Percentiles rank a stretch among this genome's conserved stretches.
These are phyloP conservation scores for Oscheius sp. DNA, from an alignment of 2,888 invertebrate species.

Conservation along the genomic window DNA sequence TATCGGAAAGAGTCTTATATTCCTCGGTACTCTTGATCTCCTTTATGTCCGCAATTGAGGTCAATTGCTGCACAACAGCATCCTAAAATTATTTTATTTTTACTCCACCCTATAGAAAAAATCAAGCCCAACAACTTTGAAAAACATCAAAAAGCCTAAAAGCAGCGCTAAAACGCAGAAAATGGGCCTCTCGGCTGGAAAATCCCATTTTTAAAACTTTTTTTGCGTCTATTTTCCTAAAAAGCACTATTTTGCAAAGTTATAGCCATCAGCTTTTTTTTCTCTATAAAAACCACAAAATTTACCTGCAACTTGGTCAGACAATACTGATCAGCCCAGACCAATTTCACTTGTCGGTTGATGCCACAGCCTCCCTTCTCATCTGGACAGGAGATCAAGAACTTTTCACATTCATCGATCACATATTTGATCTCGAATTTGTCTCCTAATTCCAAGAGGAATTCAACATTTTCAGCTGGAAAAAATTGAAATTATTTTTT, in stretches of 20 bases:
- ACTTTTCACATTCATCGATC: constrained; percentile 71
- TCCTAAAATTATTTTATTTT: constrained; percentile 59
- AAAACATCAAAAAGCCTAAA: no score
- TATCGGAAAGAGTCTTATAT: constrained; percentile 63
- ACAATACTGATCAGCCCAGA: constrained; percentile 68
- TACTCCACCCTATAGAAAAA: no score
- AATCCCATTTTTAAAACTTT: no score
- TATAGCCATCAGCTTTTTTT: no score
- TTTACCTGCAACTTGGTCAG: constrained; percentile 62
- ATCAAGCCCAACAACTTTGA: no score
- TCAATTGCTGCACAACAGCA: constrained; percentile 62
- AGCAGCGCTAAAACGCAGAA: no score
- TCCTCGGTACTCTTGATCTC: constrained; percentile 58
- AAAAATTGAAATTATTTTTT: constrained; percentile 19
- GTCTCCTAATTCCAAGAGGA: constrained; percentile 71
- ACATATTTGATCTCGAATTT: constrained; percentile 72
- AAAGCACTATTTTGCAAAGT: no score
- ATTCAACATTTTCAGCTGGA: constrained; percentile 71
- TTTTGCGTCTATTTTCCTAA: no score
- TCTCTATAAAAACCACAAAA: not conserved
- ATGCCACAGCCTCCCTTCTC: no score
- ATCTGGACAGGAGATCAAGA: constrained; percentile 68
- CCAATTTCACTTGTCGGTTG: no score
- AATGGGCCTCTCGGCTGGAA: no score
- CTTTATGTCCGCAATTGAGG: constrained; percentile 56